Evolutionary conservation across 2,888 invertebrate genomes (phyloP), one percentile per base, ranked within the genome.

Genomic region (Perdita meconis): DNA sequence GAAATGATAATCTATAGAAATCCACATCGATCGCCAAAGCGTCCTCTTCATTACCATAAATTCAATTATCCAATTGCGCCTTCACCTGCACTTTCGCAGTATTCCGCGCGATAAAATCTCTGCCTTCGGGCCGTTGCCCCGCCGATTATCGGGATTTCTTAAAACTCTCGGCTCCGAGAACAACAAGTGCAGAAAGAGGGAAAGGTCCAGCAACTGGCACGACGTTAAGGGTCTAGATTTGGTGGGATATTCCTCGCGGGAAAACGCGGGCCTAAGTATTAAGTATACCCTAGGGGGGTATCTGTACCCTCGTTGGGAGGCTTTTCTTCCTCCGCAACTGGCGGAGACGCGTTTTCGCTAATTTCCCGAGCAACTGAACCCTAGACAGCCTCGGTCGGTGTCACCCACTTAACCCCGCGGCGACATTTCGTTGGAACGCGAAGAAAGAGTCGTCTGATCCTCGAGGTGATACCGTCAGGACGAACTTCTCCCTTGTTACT

Each of bases 201-300:
- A 16, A 12, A 5, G 44, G 22, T 0, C 2, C 12, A 42, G 36
- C 12, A n/a, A 16, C 19, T 13, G 19, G 2, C n/a, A 40, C n/a
- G 40, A 24, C 8, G 55, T 13, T 10, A 19, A n/a, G 34, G 34
- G 55, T 85, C 63, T 65, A 86, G 86, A 89, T 87, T 88, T 87
- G 81, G 85, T 76, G 80, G 30, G 74, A 83, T 85, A 87, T 86
- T 86, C 82, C 83, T 82, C 74, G 78, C 77, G 67, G 57, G 79
- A 57, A 77, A 77, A 60, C 51, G 78, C 69, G 72, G 69, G 50
- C n/a, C n/a, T n/a, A n/a, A n/a, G n/a, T n/a, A n/a, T 60, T 86
- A 88, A 91, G 88, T 88, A 89, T 83, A 84, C 89, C 91, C 91
- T 71, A 79, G 89, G 30, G 90, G 90, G 86, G 88, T 91, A 91